These are phyloP conservation scores for Chymomyza fuscimana DNA, from an alignment of 2,888 invertebrate species.

Conservation along the genomic window DNA sequence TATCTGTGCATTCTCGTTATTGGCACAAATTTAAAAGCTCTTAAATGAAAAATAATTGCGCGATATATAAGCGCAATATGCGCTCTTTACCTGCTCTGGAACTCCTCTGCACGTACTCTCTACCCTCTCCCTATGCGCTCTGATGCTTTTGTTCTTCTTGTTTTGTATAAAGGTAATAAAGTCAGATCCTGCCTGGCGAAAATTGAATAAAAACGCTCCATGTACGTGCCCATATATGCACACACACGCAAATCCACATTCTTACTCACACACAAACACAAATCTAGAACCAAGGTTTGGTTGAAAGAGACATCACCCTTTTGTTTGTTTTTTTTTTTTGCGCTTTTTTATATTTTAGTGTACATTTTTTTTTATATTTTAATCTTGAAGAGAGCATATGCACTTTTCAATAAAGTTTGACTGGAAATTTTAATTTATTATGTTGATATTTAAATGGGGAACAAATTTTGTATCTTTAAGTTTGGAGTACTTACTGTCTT, in stretches of 20 bases:
- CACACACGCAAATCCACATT: background rate
- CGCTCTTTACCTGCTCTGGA: background rate
- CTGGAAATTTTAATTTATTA: background rate
- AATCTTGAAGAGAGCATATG: background rate
- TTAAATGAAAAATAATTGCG: conserved; percentile 22
- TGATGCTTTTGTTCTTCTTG: conserved; percentile 9
- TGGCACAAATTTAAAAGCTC: conserved; percentile 10
- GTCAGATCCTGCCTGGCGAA: conserved; percentile 13
- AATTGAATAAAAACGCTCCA: conserved; percentile 22
- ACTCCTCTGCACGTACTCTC: too few relatives aligned
- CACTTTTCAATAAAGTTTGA: background rate
- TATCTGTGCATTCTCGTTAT: background rate
- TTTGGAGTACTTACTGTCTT: too few relatives aligned
- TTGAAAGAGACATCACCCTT: conserved; percentile 12
- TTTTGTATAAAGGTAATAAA: conserved; percentile 18
- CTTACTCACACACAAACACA: conserved; percentile 11
- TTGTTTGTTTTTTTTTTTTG: conserved; percentile 8
- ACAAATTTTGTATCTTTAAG: too few relatives aligned
- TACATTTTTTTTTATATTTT: background rate
- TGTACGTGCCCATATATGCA: conserved; percentile 1
- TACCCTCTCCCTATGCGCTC: too few relatives aligned
- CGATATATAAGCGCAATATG: background rate
- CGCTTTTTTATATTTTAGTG: background rate
- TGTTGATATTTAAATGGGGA: too few relatives aligned
- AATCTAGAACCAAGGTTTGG: background rate